phyloP scores from a whole-genome alignment of 92 coral and sea anemone species.

The Virgularia gustaviana region DNA sequence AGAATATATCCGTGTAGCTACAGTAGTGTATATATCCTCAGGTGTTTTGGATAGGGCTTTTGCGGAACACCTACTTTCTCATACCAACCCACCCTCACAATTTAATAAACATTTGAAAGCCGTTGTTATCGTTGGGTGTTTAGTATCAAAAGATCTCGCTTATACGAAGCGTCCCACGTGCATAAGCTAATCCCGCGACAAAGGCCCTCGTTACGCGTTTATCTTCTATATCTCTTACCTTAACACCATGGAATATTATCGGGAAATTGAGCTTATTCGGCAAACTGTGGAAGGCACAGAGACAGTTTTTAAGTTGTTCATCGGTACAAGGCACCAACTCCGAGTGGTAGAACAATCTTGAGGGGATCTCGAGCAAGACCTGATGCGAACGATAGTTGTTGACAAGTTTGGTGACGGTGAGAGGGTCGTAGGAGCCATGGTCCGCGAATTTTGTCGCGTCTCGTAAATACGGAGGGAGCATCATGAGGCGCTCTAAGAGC shows the following conservation, averaged over 20 bases:
- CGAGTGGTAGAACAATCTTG: slow-evolving; percentile 77
- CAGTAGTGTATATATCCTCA: no score
- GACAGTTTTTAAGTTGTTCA: slow-evolving; percentile 61
- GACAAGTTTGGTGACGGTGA: slow-evolving; percentile 84
- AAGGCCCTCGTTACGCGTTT: no score
- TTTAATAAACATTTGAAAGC: no score
- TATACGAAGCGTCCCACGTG: no score
- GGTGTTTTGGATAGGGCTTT: no score
- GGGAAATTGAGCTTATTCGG: slow-evolving; percentile 65
- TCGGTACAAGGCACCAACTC: slow-evolving; percentile 77
- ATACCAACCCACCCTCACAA: no score
- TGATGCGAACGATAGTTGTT: slow-evolving; percentile 90
- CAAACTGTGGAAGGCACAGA: slow-evolving; percentile 69
- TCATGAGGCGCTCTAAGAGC: slow-evolving; percentile 82
- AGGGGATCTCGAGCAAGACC: slow-evolving; percentile 71
- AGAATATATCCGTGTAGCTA: no score
- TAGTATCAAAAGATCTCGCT: no score
- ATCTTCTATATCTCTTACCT: slow-evolving; percentile 64
- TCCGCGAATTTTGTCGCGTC: slow-evolving; percentile 76
- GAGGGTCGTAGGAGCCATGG: slow-evolving; percentile 96
- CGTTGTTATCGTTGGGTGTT: no score
- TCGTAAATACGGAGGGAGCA: slow-evolving; percentile 72
- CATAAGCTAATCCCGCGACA: no score
- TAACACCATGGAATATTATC: slow-evolving; percentile 79
- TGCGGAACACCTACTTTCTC: no score